A percentile compares a stretch with the other conserved stretches of the same genome.
phyloP scores from a whole-genome alignment of 2,888 invertebrate genomes.

The Drosophila kanekoi region DNA sequence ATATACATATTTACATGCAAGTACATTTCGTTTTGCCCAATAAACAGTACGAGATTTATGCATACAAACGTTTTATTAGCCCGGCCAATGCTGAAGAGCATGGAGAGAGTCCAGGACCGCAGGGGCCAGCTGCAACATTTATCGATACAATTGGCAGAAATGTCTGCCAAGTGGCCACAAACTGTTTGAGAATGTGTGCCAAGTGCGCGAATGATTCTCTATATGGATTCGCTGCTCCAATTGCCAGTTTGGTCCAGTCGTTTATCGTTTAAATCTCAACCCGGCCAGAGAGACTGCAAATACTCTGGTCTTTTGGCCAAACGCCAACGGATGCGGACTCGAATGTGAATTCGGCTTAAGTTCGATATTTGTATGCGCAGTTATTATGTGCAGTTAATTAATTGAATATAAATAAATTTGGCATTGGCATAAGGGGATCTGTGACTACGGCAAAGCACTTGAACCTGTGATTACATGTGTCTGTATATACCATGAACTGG shows the following conservation, averaged over 20 bases:
- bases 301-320: slow-evolving; percentile 46
- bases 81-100: slow-evolving; percentile 11
- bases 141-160: slow-evolving; percentile 60
- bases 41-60: slow-evolving; percentile 69
- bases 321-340: slow-evolving; percentile 45
- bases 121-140: slow-evolving; percentile 55
- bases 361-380: slow-evolving; percentile 1
- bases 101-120: slow-evolving; percentile 19
- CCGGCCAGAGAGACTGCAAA: slow-evolving; percentile 19
- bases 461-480: neutral
- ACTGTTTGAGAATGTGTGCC: slow-evolving; percentile 54
- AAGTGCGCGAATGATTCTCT: slow-evolving; percentile 46
- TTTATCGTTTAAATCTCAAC: slow-evolving; percentile 53
- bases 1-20: slow-evolving; percentile 27
- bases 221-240: slow-evolving; percentile 29
- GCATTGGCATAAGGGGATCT: slow-evolving; percentile 10
- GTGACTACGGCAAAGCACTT: neutral
- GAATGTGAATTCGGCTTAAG: slow-evolving; percentile 8
- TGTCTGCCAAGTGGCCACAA: slow-evolving; percentile 59
- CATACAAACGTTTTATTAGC: slow-evolving; percentile 56
- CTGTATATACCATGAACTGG: too few relatives aligned
- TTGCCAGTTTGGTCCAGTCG: slow-evolving; percentile 50
- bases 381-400: slow-evolving; percentile 57
- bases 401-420: slow-evolving; percentile 58
- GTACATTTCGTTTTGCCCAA: slow-evolving; percentile 26